These are phyloP conservation scores for Megastigmus dorsalis DNA, from an alignment of 2,888 invertebrate genomes.

Conservation along the genomic window DNA sequence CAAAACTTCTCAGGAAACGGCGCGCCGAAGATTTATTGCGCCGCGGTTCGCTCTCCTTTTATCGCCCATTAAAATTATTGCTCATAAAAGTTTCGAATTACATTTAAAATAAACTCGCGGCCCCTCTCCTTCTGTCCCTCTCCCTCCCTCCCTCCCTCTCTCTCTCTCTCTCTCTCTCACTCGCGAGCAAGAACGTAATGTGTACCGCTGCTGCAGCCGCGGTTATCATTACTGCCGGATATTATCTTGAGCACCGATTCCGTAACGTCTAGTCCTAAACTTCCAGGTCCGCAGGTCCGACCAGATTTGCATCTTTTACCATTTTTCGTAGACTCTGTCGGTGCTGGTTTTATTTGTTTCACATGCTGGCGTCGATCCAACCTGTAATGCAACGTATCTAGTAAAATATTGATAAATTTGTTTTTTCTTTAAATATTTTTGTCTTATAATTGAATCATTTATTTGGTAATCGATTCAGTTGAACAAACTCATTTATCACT, in stretches of 20 bases:
- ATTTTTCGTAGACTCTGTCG: background rate
- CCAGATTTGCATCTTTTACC: slow-evolving; percentile 42
- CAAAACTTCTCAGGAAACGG: slow-evolving; percentile 17
- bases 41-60: slow-evolving; percentile 5
- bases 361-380: too few species aligned
- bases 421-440: too few species aligned
- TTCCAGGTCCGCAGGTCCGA: background rate
- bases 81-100: slow-evolving; percentile 47
- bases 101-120: slow-evolving; percentile 31
- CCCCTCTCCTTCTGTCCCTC: background rate
- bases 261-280: slow-evolving; percentile 16
- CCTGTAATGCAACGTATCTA: too few species aligned
- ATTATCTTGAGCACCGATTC: slow-evolving; percentile 14
- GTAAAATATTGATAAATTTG: too few species aligned
- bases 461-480: too few species aligned
- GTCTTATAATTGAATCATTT: too few species aligned
- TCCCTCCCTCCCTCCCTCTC: too few species aligned
- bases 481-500: too few species aligned
- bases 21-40: slow-evolving; percentile 5
- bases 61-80: slow-evolving; percentile 39
- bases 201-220: background rate
- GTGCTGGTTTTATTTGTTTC: too few species aligned
- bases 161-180: too few species aligned
- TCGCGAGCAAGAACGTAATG: background rate
- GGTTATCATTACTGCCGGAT: slow-evolving; percentile 30